Base-by-base conservation (phyloP, 2,888 invertebrate species). In the Caenorhabditis imperialis region DNA sequence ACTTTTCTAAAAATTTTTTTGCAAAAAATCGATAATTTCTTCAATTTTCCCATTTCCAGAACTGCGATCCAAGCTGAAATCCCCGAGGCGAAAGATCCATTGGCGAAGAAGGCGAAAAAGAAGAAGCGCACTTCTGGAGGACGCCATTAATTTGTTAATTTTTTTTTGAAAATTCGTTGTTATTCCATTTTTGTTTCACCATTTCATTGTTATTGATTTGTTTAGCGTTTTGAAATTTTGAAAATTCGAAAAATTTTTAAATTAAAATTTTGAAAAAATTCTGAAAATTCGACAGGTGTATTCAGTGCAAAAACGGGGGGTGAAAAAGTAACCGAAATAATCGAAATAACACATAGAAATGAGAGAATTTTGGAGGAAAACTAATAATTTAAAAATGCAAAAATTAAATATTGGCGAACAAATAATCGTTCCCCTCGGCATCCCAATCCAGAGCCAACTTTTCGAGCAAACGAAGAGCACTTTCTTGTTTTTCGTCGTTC, bases 401-500 rank as follows among this genome's bases (percentile, higher is more conserved):
- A 30, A 30, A 30, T 30, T 30, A 7, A 7, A 6, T 6, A 30
- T 10, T 30, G 7, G 57, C 18, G 22, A 33, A 67, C 37, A 67
- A 37, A 38, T 65, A 58, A 45, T 61, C 55, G 27, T 61, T 55
- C 27, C 67, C 74, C 16, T 67, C 67, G 4, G 48, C 44, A 55
- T 74, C 67, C 67, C 67, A 74, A 7, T 55, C 51, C 16, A 40
- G 20, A 10, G 67, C 67, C 54, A 74, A 37, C 42, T 67, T 42
- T 38, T 74, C 74, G 8, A 74, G 58, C 14, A 35, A 48, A 27
- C 67, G 65, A 4, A 74, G 55, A 5, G 74, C 74, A 14, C 16
- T 10, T 27, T 74, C 74, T 67, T 74, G 74, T n/a, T 61, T 25
- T 16, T 67, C 61, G 12, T 74, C 74, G 42, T 27, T 35, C 74